Percentiles rank a stretch among this genome's conserved stretches.
These are phyloP conservation scores for Genyomyrus donnyi DNA, from an alignment of 2,113 vertebrate genomes.

Conservation along the genomic window DNA sequence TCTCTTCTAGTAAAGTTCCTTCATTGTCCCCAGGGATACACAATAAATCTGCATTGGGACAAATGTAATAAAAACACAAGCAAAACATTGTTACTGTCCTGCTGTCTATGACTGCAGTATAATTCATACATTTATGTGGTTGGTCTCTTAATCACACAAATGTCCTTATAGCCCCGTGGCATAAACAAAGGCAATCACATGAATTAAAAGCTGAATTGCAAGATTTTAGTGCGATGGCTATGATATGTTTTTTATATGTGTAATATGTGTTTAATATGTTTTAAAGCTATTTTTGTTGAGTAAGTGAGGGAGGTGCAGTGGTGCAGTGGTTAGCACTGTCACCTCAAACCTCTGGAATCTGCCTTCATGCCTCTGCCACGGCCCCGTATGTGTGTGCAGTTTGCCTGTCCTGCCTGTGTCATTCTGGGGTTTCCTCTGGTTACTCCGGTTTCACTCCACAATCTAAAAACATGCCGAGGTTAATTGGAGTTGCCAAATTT, in stretches of 20 bases:
- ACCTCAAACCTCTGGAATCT: neutral
- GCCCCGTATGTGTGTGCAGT: neutral
- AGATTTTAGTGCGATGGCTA: neutral
- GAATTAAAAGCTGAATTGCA: neutral
- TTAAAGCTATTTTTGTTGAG: neutral
- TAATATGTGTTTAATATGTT: neutral
- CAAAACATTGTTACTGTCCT: neutral
- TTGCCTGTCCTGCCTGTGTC: neutral
- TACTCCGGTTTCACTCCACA: neutral
- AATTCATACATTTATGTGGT: neutral
- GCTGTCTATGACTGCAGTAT: neutral
- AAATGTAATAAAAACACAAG: neutral
- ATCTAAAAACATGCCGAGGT: neutral
- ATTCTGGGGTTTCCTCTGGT: neutral
- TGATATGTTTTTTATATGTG: neutral
- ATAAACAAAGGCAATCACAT: neutral
- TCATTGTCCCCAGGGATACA: neutral
- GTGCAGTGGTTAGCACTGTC: neutral
- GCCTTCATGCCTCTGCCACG: neutral
- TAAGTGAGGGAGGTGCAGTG: neutral
- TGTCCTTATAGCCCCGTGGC: neutral
- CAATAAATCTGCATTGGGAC: neutral
- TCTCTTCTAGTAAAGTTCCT: neutral
- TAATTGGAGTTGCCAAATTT: neutral
- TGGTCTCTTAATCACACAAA: neutral